phyloP scores from a whole-genome alignment of 2,888 invertebrate genomes.

The Cosmorhoe ocellata region DNA sequence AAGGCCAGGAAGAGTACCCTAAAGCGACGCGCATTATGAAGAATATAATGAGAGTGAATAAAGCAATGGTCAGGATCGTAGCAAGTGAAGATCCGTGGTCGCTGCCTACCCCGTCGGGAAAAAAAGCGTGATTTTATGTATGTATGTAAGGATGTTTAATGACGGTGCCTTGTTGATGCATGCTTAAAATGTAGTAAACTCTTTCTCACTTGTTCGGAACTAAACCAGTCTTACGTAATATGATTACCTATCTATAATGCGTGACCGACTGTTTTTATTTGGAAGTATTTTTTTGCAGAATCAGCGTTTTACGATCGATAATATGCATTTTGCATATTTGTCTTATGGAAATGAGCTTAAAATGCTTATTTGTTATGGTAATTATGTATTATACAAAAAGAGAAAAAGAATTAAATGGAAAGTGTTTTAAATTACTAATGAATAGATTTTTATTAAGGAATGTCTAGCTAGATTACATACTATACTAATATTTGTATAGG shows the following conservation, averaged over 20 bases:
- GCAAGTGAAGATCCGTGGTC: too few species aligned
- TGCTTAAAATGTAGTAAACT: background rate
- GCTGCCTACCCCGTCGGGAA: too few species aligned
- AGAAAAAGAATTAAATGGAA: background rate
- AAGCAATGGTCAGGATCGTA: too few species aligned
- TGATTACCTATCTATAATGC: slow-evolving; percentile 26
- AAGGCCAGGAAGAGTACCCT: too few species aligned
- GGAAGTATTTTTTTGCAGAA: slow-evolving; percentile 1
- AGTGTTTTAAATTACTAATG: too few species aligned
- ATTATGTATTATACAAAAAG: background rate
- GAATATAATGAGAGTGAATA: too few species aligned
- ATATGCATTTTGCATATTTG: slow-evolving; percentile 4
- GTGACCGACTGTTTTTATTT: slow-evolving; percentile 19
- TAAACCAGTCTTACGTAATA: slow-evolving; percentile 25
- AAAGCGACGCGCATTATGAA: too few species aligned
- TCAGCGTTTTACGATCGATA: background rate
- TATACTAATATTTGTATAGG: too few species aligned
- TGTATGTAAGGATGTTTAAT: too few species aligned
- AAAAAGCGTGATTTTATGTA: too few species aligned
- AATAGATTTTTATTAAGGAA: background rate
- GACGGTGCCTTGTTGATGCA: background rate
- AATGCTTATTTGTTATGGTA: background rate
- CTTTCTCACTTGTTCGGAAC: slow-evolving; percentile 1
- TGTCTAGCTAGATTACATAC: too few species aligned
- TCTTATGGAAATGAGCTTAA: background rate